phyloP scores from a whole-genome alignment of 37 sponge, comb jelly and placozoan genomes.

The Cladorhizidae sp. region DNA sequence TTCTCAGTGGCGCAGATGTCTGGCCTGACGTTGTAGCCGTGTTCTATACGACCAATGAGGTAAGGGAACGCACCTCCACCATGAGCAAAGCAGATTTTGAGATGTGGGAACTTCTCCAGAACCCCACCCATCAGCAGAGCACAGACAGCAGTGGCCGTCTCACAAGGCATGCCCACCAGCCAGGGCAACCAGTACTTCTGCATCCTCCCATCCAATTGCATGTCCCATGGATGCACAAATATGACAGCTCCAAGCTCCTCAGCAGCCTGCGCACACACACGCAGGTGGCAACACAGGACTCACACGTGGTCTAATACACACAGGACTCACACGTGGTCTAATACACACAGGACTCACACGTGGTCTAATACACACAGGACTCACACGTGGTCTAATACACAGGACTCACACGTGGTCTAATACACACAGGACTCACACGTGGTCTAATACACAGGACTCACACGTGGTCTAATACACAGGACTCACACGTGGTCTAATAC shows the following conservation, averaged over 20 bases:
- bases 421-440: too few species aligned
- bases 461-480: too few species aligned
- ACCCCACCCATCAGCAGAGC: slow-evolving; percentile 90
- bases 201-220: slow-evolving; percentile 82
- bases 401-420: too few species aligned
- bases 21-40: slow-evolving; percentile 85
- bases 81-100: slow-evolving; percentile 91
- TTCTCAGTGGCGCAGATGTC: slow-evolving; percentile 93
- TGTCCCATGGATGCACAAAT: slow-evolving; percentile 95
- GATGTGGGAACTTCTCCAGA: slow-evolving; percentile 77
- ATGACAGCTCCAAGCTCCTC: slow-evolving; percentile 80
- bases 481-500: too few species aligned
- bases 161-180: slow-evolving; percentile 93
- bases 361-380: too few species aligned
- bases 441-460: too few species aligned
- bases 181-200: slow-evolving; percentile 94
- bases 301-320: too few species aligned
- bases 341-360: too few species aligned
- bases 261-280: slow-evolving; percentile 59
- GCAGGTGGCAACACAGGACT: background rate
- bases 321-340: too few species aligned
- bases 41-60: slow-evolving; percentile 84
- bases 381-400: too few species aligned
- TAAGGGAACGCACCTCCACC: slow-evolving; percentile 92
- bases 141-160: slow-evolving; percentile 88